A percentile compares a stretch with the other conserved stretches of the same genome.
Conservation (phyloP, 2,888 invertebrate species). For the Tillus elongatus region DNA sequence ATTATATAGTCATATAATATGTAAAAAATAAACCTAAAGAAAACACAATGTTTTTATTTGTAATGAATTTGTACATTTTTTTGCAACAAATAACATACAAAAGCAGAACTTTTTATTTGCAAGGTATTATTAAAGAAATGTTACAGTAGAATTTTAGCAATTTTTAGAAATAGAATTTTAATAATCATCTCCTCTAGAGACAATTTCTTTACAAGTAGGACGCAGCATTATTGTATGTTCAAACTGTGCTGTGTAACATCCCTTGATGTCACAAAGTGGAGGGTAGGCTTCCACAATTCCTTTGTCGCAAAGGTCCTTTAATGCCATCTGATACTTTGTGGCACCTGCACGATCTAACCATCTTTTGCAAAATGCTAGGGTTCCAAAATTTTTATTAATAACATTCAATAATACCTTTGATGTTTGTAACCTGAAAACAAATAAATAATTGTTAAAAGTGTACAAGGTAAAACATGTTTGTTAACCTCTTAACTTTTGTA, state of each 20-base stretch:
- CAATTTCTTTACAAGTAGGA: slow-evolving; percentile 97
- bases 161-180: too few relatives aligned
- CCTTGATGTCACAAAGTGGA: slow-evolving; percentile 92
- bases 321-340: slow-evolving; percentile 94
- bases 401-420: slow-evolving; percentile 85
- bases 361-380: slow-evolving; percentile 95
- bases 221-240: slow-evolving; percentile 96
- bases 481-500: too few relatives aligned
- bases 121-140: too few relatives aligned
- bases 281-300: slow-evolving; percentile 98
- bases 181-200: slow-evolving; percentile 94
- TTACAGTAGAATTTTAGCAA: too few relatives aligned
- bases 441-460: slow-evolving; percentile 7
- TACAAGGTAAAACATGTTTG: too few relatives aligned
- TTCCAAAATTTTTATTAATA: slow-evolving; percentile 95
- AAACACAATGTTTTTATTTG: too few relatives aligned
- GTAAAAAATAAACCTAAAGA: too few relatives aligned
- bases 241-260: slow-evolving; percentile 98
- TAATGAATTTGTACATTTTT: too few relatives aligned
- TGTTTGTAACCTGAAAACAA: slow-evolving; percentile 64
- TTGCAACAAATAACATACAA: too few relatives aligned
- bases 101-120: too few relatives aligned
- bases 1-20: too few relatives aligned
- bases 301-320: slow-evolving; percentile 97
- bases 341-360: slow-evolving; percentile 98